Base-by-base conservation (phyloP, 2,888 invertebrate genomes). In the Thecophora atra region DNA sequence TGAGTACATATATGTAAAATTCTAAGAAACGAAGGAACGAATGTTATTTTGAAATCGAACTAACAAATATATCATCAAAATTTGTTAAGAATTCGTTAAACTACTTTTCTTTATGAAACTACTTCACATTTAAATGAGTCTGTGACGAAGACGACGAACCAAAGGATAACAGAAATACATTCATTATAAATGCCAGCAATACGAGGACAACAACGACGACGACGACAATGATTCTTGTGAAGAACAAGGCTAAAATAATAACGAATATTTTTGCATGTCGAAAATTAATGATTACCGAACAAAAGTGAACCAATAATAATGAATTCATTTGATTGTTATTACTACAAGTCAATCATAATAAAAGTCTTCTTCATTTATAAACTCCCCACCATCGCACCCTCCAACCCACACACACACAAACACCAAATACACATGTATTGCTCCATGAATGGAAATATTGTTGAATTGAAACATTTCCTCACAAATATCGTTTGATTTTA, bases 1-100 rank as follows among this genome's bases (percentile, higher is more conserved):
- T 52, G 19, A 66, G 52, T 54, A 19, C 51, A 70, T 63, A 24
- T 37, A 51, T 63, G 63, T 51, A 51, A 72, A 64, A 72, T 72
- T 65, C 68, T 68, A 70, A 4, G 26, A 58, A 73, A 54, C 56
- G 63, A 65, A 71, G 44, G 44, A 26, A 56, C 7, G 44, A 15
- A 58, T 44, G 17, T 47, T 54, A 56, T 65, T 37, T 62, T 30
- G 52, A n/a, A 54, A n/a, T 54, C 47, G 11, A 65, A 52, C 17
- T 8, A 65, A 65, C 11, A 52, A 24, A 52, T n/a, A 51, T 52
- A 15, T 26, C 19, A 68, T 58, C 17, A 21, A 67, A 15, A 58
- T 13, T 24, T 26, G 17, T 54, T 67, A 19, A 54, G 54, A 52
- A n/a, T n/a, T n/a, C n/a, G 21, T 30, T 24, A 47, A 65, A 24